These are phyloP conservation scores for Microplitis manilae DNA, from an alignment of 2,888 invertebrate species.

Conservation along the genomic window DNA sequence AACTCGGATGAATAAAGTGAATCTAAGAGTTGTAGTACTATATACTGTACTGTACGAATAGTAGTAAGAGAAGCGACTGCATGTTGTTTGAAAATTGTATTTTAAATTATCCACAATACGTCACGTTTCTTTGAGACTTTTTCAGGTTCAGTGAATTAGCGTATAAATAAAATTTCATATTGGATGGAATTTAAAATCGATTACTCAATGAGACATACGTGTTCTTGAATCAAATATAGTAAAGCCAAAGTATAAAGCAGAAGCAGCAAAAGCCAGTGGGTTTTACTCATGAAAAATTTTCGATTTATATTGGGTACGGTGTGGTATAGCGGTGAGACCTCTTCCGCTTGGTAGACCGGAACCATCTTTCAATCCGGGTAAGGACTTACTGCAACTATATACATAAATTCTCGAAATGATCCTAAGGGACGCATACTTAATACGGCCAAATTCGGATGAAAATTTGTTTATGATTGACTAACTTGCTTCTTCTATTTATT, in stretches of 20 bases:
- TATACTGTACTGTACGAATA: too few species aligned
- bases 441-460: background rate
- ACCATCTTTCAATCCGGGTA: constrained; percentile 16
- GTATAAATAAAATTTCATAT: background rate
- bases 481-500: background rate
- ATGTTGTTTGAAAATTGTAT: background rate
- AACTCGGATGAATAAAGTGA: background rate
- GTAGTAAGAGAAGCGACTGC: too few species aligned
- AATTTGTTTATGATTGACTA: background rate
- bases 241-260: background rate
- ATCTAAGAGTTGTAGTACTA: background rate
- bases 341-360: constrained; percentile 33
- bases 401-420: background rate
- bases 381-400: background rate
- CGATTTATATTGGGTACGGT: background rate
- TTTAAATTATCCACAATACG: background rate
- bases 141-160: background rate
- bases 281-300: background rate
- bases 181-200: background rate
- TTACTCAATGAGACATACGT: background rate
- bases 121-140: background rate
- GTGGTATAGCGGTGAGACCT: constrained; percentile 24
- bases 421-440: background rate
- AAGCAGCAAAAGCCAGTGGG: background rate
- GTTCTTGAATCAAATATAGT: background rate